Percentiles rank a stretch among this genome's conserved stretches.
Conservation (phyloP, 1,140 invertebrate species). For the Drosophila cardini region DNA sequence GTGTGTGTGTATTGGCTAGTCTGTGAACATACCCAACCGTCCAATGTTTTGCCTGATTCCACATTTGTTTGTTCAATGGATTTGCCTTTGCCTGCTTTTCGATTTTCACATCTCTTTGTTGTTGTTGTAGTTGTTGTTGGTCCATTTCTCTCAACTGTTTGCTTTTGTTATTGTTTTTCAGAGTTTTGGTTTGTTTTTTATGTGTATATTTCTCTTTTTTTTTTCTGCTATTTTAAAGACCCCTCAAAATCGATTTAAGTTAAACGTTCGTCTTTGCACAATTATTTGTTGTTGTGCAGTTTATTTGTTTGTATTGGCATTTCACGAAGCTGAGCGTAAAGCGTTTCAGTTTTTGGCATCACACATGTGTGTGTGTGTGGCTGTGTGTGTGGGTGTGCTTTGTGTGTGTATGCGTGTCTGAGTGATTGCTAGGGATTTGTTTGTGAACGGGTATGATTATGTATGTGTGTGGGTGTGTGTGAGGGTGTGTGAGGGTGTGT, state of each 20-base stretch:
- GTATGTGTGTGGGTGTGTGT: constrained; percentile 28
- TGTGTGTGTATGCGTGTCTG: constrained; percentile 32
- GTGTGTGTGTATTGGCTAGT: constrained; percentile 26
- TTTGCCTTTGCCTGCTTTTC: constrained; percentile 75
- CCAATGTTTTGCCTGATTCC: constrained; percentile 80
- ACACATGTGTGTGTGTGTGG: constrained; percentile 8
- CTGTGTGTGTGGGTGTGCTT: constrained; percentile 13
- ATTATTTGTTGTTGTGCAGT: constrained; percentile 59
- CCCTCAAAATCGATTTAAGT: constrained; percentile 76
- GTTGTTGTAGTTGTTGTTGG: constrained; percentile 10
- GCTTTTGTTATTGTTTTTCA: constrained; percentile 8
- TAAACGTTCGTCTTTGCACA: constrained; percentile 68
- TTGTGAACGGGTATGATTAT: constrained; percentile 15
- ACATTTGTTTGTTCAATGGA: constrained; percentile 82
- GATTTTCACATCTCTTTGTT: constrained; percentile 57
- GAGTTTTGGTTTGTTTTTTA: too few species aligned
- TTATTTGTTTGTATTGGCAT: constrained; percentile 77
- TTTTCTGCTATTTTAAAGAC: constrained; percentile 63
- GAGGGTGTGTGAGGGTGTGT: constrained; percentile 36
- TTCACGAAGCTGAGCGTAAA: constrained; percentile 69
- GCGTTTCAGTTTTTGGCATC: constrained; percentile 70
- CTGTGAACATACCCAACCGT: constrained; percentile 13
- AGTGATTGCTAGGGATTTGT: constrained; percentile 71
- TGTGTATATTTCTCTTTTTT: constrained; percentile 1
- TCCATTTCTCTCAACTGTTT: constrained; percentile 38